Evolutionary conservation across 2,888 invertebrate species (phyloP), one percentile per base, ranked within the genome.

Genomic region (Trileptium ribeirensis): DNA sequence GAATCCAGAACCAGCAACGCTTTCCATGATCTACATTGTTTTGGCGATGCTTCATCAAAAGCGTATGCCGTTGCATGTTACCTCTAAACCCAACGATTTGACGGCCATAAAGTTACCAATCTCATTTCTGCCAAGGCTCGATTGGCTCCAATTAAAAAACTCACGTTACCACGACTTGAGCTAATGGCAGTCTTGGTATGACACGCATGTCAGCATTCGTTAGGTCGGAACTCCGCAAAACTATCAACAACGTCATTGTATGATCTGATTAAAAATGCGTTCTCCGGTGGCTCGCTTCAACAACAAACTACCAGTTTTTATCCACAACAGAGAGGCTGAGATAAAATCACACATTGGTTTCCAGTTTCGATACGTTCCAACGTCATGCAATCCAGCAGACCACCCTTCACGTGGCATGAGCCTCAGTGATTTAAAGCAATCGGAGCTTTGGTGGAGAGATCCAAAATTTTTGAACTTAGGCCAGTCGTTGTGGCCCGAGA

Each of bases 381-480:
- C 77, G 31, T 67, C 82, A 33, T 81, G 84, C 0, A 87, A 87
- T 82, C 86, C 87, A 0, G 87, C 86, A 2, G 87, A 75, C 36
- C n/a, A 33, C 33, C 39, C 77, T 15, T 38, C 38, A 8, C 36
- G 77, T 29, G 77, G 77, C 2, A 70, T 70, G 70, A 29, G 15
- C 15, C 33, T 70, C 8, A 29, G 3, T 33, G 8, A n/a, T 36
- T 36, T 70, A 15, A 8, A 15, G 8, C 8, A 3, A 70, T 15
- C 8, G 8, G 29, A 31, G 3, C 29, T 70, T 31, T 70, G 70
- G 70, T 70, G 70, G 70, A 8, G 8, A 19, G 70, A 36, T 70
- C 70, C 70, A 29, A 8, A 3, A 15, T 70, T 3, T 3, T 29
- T 70, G 8, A 70, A 70, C 3, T 8, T 15, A 70, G 36, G 36